Conservation (phyloP, 2,797 vertebrate species). For the Chromis chromis region DNA sequence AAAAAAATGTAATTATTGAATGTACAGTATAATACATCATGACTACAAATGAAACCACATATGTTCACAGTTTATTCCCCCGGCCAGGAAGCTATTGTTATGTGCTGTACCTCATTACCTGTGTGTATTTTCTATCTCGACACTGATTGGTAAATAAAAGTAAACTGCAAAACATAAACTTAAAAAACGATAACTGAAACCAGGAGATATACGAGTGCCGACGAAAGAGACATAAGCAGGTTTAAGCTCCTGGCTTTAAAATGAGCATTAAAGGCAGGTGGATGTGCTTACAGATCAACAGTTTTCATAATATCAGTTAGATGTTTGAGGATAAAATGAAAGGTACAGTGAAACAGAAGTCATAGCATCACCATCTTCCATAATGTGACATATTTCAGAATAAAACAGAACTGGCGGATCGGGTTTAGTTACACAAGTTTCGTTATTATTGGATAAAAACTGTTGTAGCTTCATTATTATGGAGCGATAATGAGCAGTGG, state of each 20-base stretch:
- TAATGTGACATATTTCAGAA: neutral
- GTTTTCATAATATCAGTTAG: too few species aligned
- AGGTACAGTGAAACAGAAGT: too few species aligned
- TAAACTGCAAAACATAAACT: neutral
- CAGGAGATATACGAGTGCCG: neutral
- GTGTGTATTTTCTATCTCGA: neutral
- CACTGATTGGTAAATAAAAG: neutral
- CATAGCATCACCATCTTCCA: too few species aligned
- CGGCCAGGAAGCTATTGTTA: neutral
- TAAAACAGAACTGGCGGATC: neutral
- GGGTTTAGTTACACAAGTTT: neutral
- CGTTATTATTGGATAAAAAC: neutral
- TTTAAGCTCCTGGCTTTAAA: neutral
- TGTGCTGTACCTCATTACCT: neutral
- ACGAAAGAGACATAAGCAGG: neutral
- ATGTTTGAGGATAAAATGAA: too few species aligned
- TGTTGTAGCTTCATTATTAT: neutral
- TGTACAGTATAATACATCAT: neutral
- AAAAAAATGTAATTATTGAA: conserved; percentile 7
- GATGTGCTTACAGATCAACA: neutral
- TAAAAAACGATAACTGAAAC: neutral
- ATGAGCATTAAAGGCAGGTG: neutral
- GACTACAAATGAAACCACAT: neutral
- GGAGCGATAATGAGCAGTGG: neutral
- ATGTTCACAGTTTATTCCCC: neutral